These are phyloP conservation scores for Trigoniulus corallinus DNA, from an alignment of 1,140 invertebrate genomes.

Conservation along the genomic window DNA sequence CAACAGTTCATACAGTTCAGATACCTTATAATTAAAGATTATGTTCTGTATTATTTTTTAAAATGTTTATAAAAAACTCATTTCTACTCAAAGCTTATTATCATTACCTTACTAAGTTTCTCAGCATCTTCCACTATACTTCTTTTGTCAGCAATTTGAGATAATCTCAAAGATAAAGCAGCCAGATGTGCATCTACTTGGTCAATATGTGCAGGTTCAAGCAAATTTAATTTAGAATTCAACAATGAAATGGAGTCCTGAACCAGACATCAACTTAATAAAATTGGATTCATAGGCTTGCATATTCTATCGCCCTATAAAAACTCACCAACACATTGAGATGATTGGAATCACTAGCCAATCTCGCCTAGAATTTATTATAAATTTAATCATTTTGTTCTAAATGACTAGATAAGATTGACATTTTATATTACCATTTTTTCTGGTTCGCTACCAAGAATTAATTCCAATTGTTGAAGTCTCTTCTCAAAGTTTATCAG, in stretches of 20 bases:
- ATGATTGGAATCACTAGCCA: not conserved
- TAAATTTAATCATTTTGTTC: no score
- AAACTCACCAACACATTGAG: not conserved
- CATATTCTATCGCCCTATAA: no score
- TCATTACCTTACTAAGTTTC: constrained; percentile 51
- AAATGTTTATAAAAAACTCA: not conserved
- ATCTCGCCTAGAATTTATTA: not conserved
- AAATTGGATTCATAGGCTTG: constrained; percentile 10
- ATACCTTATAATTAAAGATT: no score
- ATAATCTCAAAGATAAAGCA: constrained; percentile 52
- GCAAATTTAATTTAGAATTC: constrained; percentile 52
- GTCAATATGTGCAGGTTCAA: constrained; percentile 64
- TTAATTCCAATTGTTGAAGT: constrained; percentile 53
- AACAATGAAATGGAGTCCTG: constrained; percentile 52
- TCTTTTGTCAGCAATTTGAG: constrained; percentile 49
- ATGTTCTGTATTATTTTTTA: constrained; percentile 27
- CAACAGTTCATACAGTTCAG: constrained; percentile 67
- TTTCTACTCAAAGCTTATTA: not conserved
- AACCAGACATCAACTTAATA: constrained; percentile 3
- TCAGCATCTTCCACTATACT: constrained; percentile 49
- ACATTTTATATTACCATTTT: constrained; percentile 28
- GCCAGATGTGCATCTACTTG: constrained; percentile 59
- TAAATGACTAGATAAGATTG: no score
- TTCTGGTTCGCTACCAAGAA: constrained; percentile 44
- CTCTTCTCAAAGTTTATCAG: constrained; percentile 45